Evolutionary conservation across 2,113 vertebrate genomes (phyloP), one percentile per base, ranked within the genome.

Genomic region (Corydoras sp.): DNA sequence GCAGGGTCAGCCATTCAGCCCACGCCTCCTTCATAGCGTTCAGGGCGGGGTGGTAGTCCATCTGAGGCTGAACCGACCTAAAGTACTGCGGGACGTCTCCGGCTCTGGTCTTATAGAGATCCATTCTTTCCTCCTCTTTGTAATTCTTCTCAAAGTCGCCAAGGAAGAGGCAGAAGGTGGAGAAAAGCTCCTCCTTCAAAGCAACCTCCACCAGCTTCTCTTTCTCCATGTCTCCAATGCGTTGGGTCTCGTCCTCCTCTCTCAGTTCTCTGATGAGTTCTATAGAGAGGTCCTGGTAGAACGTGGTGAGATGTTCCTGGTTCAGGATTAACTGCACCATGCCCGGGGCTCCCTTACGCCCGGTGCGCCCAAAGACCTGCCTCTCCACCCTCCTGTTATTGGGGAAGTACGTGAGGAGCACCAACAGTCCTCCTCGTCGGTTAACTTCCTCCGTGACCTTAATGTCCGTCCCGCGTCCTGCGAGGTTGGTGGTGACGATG

Each of bases 321-420:
- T 64, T 35, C 32, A 79, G 48, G 12, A 77, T 61, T 71, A 79
- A 61, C 66, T 81, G 79, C 3, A 73, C 79, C 69, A 76, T 79
- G 12, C 79, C 79, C 2, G 79, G 76, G 35, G 68, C 76, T 2
- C 79, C 79, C 67, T 81, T 81, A 3, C 77, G 62, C 13, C 65
- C 66, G 4, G 76, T 78, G 24, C 77, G 69, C 5, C 76, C 79
- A 55, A 76, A 76, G 12, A 79, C 71, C 48, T 81, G 76, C 63
- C 76, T 69, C 67, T 81, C 79, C 0, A 80, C 79, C 31, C 79
- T 55, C 4, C 69, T 59, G 30, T 67, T 80, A 32, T 35, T 50
- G 32, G 79, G 69, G 30, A 79, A 76, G 29, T 76, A 58, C 0
- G 78, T 79, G 13, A 79, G 78, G 9, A 79, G n/a, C 3, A 80